These are phyloP conservation scores for Pterostichus madidus DNA, from an alignment of 2,888 invertebrate genomes.

Conservation along the genomic window DNA sequence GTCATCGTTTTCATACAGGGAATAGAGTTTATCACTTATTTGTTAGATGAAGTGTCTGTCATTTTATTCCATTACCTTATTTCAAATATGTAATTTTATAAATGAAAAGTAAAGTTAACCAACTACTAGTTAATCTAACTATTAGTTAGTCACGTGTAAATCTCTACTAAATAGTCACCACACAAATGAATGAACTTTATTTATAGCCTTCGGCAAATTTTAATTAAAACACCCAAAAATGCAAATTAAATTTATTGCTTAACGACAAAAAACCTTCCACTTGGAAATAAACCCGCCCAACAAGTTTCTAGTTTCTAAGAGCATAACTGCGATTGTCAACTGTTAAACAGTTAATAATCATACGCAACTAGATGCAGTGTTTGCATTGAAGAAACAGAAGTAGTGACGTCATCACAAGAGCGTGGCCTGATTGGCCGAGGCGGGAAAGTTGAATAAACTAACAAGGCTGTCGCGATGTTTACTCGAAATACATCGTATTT, in stretches of 20 bases:
- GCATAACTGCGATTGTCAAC: constrained; percentile 23
- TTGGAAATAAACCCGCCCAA: background rate
- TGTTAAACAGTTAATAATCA: constrained; percentile 41
- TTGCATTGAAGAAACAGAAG: background rate
- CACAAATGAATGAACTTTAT: background rate
- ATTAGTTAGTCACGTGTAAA: too few relatives aligned
- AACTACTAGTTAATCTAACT: too few relatives aligned
- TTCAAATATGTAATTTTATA: too few relatives aligned
- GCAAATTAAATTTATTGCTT: constrained; percentile 21
- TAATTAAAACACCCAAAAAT: constrained; percentile 29
- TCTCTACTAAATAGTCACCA: background rate
- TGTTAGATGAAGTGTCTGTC: too few relatives aligned
- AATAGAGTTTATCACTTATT: too few relatives aligned
- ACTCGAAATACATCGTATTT: constrained; percentile 38
- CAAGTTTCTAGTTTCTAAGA: constrained; percentile 28
- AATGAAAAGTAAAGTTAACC: too few relatives aligned
- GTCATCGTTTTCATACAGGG: too few relatives aligned
- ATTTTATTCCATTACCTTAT: too few relatives aligned
- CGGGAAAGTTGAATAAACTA: constrained; percentile 38
- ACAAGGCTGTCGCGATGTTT: constrained; percentile 7
- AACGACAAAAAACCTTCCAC: constrained; percentile 19
- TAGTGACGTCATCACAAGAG: background rate
- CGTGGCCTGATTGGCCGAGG: constrained; percentile 1
- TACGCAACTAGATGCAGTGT: constrained; percentile 36
- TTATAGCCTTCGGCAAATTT: background rate